These are phyloP conservation scores for Ormyrus labotus DNA, from an alignment of 2,888 invertebrate genomes.

Conservation along the genomic window DNA sequence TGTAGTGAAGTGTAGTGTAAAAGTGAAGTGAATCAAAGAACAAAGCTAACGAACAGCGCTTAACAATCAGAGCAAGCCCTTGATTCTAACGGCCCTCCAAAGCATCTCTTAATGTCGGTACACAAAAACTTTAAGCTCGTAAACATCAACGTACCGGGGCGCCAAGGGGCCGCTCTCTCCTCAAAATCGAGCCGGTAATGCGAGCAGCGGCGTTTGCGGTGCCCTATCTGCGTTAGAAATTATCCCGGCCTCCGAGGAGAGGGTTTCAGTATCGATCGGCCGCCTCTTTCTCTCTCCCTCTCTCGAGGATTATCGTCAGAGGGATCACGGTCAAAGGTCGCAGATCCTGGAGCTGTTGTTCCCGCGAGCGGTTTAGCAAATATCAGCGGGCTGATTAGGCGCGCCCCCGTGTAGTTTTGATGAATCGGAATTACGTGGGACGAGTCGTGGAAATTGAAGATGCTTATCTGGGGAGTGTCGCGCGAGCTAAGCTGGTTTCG, in stretches of 20 bases:
- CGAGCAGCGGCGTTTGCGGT: not conserved
- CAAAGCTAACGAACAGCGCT: not conserved
- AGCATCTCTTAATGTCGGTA: not conserved
- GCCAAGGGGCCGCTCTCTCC: not conserved
- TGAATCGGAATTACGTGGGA: no score
- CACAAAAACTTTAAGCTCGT: conserved; percentile 5
- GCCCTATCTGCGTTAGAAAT: not conserved
- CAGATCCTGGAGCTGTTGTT: no score
- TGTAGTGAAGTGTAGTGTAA: not conserved
- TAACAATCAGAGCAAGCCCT: conserved; percentile 5
- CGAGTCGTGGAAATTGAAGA: no score
- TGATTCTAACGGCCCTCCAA: conserved; percentile 9
- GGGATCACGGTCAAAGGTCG: no score
- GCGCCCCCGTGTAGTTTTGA: no score
- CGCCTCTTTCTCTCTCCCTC: not conserved
- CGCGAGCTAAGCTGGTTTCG: no score
- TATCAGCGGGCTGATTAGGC: no score
- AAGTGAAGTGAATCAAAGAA: not conserved
- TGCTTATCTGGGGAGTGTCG: no score
- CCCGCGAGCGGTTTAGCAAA: no score
- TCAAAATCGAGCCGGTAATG: not conserved
- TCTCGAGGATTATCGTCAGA: no score
- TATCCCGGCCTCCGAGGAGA: not conserved
- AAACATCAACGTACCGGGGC: not conserved
- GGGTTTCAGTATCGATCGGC: not conserved